phyloP scores from a whole-genome alignment of 2,888 invertebrate species.

The Lasioglossum oenotherae region DNA sequence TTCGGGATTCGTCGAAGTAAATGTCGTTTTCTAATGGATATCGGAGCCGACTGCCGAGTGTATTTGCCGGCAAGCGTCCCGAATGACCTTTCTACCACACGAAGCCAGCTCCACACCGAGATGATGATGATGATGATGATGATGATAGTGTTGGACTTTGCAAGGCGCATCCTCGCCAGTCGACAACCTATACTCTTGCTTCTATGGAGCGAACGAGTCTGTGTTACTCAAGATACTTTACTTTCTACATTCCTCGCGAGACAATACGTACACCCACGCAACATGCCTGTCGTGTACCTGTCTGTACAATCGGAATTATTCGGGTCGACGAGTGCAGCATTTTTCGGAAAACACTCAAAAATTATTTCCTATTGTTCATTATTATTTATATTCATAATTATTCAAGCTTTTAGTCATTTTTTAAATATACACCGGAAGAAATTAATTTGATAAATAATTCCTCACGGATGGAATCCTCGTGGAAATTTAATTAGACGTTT shows the following conservation, averaged over 20 bases:
- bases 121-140: constrained; percentile 52
- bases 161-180: constrained; percentile 73
- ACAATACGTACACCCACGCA: constrained; percentile 81
- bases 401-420: too few relatives aligned
- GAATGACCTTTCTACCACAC: constrained; percentile 69
- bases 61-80: constrained; percentile 36
- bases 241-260: constrained; percentile 83
- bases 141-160: constrained; percentile 66
- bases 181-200: constrained; percentile 73
- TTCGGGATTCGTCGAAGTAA: constrained; percentile 34
- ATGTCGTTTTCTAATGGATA: constrained; percentile 44
- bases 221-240: constrained; percentile 82
- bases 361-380: neutral
- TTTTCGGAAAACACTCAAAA: constrained; percentile 5
- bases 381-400: neutral
- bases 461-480: too few relatives aligned
- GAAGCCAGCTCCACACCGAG: constrained; percentile 54
- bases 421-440: too few relatives aligned
- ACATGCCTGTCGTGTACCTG: constrained; percentile 61
- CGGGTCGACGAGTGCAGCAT: constrained; percentile 26
- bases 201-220: constrained; percentile 36
- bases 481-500: neutral
- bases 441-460: too few relatives aligned
- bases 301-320: constrained; percentile 55
- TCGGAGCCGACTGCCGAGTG: constrained; percentile 16